phyloP scores from a whole-genome alignment of 2,888 invertebrate genomes.

The Pachymerium ferrugineum region DNA sequence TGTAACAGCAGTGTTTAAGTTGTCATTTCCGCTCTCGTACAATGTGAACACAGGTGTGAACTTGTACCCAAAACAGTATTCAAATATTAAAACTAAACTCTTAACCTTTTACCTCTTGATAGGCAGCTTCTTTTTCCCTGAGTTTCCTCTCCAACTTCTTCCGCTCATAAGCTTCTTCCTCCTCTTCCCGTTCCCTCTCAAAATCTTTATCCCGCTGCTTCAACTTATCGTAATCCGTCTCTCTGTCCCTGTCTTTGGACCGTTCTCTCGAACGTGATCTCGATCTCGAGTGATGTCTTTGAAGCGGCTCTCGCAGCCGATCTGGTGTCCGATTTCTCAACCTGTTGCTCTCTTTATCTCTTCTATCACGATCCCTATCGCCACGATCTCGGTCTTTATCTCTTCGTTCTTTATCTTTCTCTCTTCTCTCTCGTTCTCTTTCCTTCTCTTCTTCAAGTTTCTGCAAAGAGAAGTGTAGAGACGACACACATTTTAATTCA shows the following conservation, averaged over 20 bases:
- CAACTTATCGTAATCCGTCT: slow-evolving; percentile 41
- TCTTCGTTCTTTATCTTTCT: slow-evolving; percentile 47
- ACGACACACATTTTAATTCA: too few species aligned
- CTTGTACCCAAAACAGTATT: neutral
- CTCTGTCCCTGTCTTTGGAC: slow-evolving; percentile 39
- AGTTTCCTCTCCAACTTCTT: slow-evolving; percentile 85
- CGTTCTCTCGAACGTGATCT: slow-evolving; percentile 43
- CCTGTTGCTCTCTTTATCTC: slow-evolving; percentile 49
- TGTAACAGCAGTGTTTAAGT: too few species aligned
- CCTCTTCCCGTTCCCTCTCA: slow-evolving; percentile 70
- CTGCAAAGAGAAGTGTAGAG: slow-evolving; percentile 48
- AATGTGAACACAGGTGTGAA: too few species aligned
- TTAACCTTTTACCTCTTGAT: slow-evolving; percentile 64
- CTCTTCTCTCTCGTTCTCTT: slow-evolving; percentile 47
- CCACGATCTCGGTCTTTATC: slow-evolving; percentile 49
- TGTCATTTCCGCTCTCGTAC: too few species aligned
- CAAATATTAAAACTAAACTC: neutral
- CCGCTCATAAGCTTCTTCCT: slow-evolving; percentile 85
- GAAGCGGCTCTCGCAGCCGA: neutral
- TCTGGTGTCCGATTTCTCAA: slow-evolving; percentile 37
- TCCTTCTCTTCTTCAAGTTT: slow-evolving; percentile 71
- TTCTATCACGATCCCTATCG: slow-evolving; percentile 44
- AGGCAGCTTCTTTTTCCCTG: slow-evolving; percentile 91
- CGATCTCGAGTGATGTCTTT: slow-evolving; percentile 36
- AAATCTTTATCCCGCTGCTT: slow-evolving; percentile 79